These are phyloP conservation scores for Atrichornis clamosus DNA, from an alignment of 2,113 vertebrate genomes.

Conservation along the genomic window DNA sequence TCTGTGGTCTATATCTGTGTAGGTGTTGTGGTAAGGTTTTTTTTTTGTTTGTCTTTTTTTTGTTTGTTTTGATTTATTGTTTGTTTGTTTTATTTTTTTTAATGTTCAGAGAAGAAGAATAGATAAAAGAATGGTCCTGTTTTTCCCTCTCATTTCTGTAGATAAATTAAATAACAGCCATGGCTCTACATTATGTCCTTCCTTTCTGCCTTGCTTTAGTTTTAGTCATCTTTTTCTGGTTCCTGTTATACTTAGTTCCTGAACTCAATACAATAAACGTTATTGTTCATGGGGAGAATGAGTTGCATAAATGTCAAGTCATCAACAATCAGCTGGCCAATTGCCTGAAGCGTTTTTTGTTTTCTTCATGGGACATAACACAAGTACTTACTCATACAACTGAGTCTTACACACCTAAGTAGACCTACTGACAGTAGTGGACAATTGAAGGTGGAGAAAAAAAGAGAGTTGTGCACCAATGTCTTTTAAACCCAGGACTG, in stretches of 20 bases:
- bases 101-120: background rate
- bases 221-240: constrained; percentile 28
- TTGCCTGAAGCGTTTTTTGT: background rate
- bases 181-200: background rate
- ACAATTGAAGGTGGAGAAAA: background rate
- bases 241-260: constrained; percentile 27
- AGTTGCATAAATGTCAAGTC: constrained; percentile 27
- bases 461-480: fast-evolving
- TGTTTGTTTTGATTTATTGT: background rate
- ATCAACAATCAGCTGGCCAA: constrained; percentile 23
- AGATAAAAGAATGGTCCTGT: background rate
- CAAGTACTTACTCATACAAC: background rate
- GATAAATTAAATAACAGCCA: background rate
- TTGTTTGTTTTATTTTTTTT: background rate
- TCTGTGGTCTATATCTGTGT: background rate
- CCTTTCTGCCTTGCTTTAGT: constrained; percentile 8
- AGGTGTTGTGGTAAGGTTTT: background rate
- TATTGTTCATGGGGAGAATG: constrained; percentile 23
- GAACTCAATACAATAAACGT: constrained; percentile 17
- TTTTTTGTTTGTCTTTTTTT: background rate
- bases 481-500: background rate
- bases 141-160: background rate
- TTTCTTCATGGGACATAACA: constrained; percentile 12
- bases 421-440: background rate
- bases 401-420: background rate